These are phyloP conservation scores for Amaurobius ferox DNA, from an alignment of 2,888 invertebrate species.

Conservation along the genomic window DNA sequence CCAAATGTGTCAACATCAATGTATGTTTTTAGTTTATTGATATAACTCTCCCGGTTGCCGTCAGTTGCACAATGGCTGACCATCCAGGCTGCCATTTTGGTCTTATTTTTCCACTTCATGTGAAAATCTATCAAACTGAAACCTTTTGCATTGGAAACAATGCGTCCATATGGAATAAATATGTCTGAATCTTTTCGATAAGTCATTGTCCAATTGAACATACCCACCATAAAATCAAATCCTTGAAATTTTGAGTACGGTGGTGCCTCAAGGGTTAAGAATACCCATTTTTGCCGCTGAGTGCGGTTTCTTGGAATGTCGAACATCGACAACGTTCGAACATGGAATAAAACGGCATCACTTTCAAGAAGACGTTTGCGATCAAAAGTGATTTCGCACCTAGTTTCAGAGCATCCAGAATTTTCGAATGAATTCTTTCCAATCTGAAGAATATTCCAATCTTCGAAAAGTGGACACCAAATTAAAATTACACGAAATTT, in stretches of 20 bases:
- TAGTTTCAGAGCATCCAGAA: constrained; percentile 23
- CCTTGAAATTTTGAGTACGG: constrained; percentile 56
- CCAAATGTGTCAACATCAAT: constrained; percentile 73
- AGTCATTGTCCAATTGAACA: constrained; percentile 70
- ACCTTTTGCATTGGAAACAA: neutral
- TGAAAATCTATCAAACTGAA: neutral
- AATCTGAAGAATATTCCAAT: constrained; percentile 15
- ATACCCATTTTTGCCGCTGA: constrained; percentile 72
- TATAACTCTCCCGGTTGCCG: constrained; percentile 72
- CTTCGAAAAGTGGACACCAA: constrained; percentile 44
- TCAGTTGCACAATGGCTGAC: constrained; percentile 73
- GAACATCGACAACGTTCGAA: constrained; percentile 59
- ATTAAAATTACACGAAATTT: constrained; percentile 30
- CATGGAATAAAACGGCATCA: constrained; percentile 73
- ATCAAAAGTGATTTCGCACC: constrained; percentile 72
- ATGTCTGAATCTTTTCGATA: constrained; percentile 61
- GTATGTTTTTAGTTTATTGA: constrained; percentile 58
- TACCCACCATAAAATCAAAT: constrained; percentile 33
- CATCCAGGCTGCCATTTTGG: constrained; percentile 73
- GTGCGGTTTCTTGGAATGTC: constrained; percentile 61
- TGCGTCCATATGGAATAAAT: constrained; percentile 27
- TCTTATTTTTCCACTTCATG: constrained; percentile 40
- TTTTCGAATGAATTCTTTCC: constrained; percentile 27
- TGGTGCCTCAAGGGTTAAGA: constrained; percentile 73
- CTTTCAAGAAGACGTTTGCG: constrained; percentile 64